phyloP scores from a whole-genome alignment of 2,888 invertebrate species.

The Spisula subtruncata region DNA sequence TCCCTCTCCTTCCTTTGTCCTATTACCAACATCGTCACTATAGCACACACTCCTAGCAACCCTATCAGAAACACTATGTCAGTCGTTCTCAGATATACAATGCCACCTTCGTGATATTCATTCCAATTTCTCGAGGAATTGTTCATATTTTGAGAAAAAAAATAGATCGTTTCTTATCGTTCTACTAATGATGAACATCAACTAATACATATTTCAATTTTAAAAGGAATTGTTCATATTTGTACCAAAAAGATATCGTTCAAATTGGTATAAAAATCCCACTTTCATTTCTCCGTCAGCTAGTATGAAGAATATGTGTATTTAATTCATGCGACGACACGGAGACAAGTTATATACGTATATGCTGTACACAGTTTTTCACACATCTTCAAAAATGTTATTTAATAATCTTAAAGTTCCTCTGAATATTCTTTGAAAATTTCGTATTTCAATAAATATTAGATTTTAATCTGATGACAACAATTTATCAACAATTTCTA shows the following conservation, averaged over 20 bases:
- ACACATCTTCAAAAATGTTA: too few species aligned
- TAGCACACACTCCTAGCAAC: slow-evolving; percentile 43
- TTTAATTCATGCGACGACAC: neutral
- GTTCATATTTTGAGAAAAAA: neutral
- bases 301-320: too few species aligned
- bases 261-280: neutral
- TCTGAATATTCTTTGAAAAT: neutral
- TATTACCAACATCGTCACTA: slow-evolving; percentile 39
- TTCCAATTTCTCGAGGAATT: neutral
- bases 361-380: too few species aligned
- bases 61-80: slow-evolving; percentile 46
- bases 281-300: neutral
- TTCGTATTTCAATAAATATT: neutral
- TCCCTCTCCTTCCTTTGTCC: slow-evolving; percentile 38
- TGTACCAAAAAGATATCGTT: neutral
- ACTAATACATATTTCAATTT: neutral
- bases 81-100: slow-evolving; percentile 29
- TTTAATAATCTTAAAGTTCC: neutral
- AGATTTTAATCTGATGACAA: neutral
- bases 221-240: neutral
- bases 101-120: too few species aligned
- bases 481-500: neutral
- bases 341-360: neutral
- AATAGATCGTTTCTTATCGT: neutral
- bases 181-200: neutral